phyloP scores from a whole-genome alignment of 2,113 vertebrate genomes.

The Zosterops lateralis region DNA sequence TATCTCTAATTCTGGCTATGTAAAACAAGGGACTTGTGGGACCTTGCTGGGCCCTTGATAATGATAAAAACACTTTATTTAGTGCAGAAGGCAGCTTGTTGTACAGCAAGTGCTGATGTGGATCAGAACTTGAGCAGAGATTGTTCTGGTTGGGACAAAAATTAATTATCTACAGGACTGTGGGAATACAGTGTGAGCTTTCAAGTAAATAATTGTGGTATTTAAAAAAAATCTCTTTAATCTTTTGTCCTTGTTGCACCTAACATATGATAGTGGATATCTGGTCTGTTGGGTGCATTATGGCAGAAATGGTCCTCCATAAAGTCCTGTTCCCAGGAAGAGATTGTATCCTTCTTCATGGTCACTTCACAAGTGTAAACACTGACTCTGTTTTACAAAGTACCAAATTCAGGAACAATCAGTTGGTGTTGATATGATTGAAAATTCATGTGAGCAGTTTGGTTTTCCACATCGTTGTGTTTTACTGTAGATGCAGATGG shows the following conservation, averaged over 20 bases:
- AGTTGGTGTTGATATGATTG: constrained; percentile 24
- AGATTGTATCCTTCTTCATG: constrained; percentile 85
- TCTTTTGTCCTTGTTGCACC: constrained; percentile 70
- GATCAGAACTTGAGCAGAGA: background rate
- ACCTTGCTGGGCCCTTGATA: background rate
- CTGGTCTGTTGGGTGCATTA: constrained; percentile 88
- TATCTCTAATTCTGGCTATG: background rate
- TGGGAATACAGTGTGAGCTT: background rate
- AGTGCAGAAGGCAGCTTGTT: background rate
- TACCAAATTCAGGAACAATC: background rate
- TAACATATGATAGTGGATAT: constrained; percentile 86
- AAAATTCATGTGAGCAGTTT: constrained; percentile 49
- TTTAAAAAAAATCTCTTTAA: constrained; percentile 65
- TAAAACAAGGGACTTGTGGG: background rate
- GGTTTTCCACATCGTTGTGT: constrained; percentile 68
- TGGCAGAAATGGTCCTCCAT: constrained; percentile 90
- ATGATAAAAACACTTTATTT: background rate
- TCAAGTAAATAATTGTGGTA: background rate
- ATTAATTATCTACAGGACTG: background rate
- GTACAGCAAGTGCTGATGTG: background rate
- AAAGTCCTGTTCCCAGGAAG: constrained; percentile 89
- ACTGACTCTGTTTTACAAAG: background rate
- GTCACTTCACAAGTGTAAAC: background rate
- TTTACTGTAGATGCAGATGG: constrained; percentile 55
- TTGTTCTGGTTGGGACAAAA: background rate